Evolutionary conservation across 2,888 invertebrate genomes (phyloP).

Genomic region (Oegoconia quadripuncta): DNA sequence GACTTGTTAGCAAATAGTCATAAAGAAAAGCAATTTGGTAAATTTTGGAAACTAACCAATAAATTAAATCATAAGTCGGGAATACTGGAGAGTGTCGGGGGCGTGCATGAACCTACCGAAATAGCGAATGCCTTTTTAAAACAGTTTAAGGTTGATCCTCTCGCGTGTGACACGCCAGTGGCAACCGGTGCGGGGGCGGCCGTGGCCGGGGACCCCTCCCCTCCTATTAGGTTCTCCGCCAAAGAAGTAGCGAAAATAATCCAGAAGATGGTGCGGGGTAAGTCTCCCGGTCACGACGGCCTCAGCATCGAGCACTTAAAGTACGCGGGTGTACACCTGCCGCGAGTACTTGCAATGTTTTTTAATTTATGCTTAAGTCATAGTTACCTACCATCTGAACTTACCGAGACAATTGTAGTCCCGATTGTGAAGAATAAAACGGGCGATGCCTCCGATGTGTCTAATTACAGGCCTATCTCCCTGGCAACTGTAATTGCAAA

Average conservation of each 20-base stretch:
- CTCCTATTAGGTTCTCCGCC: not conserved
- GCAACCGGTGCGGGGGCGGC: not conserved
- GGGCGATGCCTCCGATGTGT: too few relatives aligned
- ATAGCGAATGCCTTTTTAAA: not conserved
- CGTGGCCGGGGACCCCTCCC: not conserved
- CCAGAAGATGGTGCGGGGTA: not conserved
- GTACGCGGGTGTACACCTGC: constrained; percentile 8
- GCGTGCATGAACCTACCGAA: constrained; percentile 3
- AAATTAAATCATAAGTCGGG: constrained; percentile 9
- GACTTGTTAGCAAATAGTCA: constrained; percentile 12
- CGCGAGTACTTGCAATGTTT: constrained; percentile 3
- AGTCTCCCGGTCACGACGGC: constrained; percentile 8
- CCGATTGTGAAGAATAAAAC: too few relatives aligned
- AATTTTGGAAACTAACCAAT: constrained; percentile 18
- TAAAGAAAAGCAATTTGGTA: constrained; percentile 8
- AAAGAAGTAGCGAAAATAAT: not conserved
- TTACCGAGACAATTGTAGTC: too few relatives aligned
- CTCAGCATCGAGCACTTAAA: constrained; percentile 10
- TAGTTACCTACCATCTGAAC: too few relatives aligned
- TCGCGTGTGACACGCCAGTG: not conserved
- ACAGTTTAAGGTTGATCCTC: constrained; percentile 2
- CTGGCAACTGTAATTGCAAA: too few relatives aligned
- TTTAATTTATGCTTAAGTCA: too few relatives aligned
- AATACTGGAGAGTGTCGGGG: constrained; percentile 15
- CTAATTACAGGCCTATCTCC: too few relatives aligned